These are phyloP conservation scores for Bombus consobrinus DNA, from an alignment of 1,140 invertebrate genomes.

Conservation along the genomic window DNA sequence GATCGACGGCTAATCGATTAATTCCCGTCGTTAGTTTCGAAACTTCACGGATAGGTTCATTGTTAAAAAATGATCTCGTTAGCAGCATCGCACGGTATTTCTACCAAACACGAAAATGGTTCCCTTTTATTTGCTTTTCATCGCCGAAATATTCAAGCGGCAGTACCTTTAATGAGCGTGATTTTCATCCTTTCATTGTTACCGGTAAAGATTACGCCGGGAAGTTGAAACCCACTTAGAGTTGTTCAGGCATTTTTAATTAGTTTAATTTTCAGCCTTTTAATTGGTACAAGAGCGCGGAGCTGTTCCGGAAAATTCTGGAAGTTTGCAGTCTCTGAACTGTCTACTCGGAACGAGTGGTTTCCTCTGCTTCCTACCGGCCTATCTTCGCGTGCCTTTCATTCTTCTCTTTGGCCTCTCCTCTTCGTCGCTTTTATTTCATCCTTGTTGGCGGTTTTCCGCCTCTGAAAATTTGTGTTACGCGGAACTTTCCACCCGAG, in stretches of 20 bases:
- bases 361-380: neutral
- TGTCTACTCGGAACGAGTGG: constrained; percentile 30
- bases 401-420: constrained; percentile 13
- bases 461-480: constrained; percentile 24
- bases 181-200: constrained; percentile 17
- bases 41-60: neutral
- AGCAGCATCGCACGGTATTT: neutral
- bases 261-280: constrained; percentile 51
- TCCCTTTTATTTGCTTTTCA: no score
- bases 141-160: neutral
- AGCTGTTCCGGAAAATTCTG: constrained; percentile 29
- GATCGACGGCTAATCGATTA: no score
- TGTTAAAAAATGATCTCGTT: neutral
- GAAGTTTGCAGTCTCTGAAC: constrained; percentile 30
- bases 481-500: neutral
- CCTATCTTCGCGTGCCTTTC: constrained; percentile 31
- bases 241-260: constrained; percentile 53
- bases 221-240: constrained; percentile 24
- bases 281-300: constrained; percentile 44
- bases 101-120: neutral
- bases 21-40: neutral
- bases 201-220: constrained; percentile 16
- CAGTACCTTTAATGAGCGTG: neutral
- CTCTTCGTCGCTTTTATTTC: constrained; percentile 19
- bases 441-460: constrained; percentile 20